A percentile compares a stretch with the other conserved stretches of the same genome.
Conservation (phyloP, 2,113 vertebrate species). For the Anthoscopus minutus region DNA sequence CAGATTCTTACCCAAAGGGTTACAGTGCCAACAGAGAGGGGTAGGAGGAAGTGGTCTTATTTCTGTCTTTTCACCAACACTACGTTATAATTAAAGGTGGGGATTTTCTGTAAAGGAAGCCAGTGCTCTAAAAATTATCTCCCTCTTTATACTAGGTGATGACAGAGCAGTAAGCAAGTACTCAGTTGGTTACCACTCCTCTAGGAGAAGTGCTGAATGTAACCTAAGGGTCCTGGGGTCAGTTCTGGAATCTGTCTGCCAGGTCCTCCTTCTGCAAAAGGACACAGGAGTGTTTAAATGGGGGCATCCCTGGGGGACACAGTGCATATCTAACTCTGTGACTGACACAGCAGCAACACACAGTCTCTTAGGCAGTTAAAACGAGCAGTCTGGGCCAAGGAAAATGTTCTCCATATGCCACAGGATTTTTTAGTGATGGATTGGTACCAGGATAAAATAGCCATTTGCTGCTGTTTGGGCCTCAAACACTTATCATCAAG, state of each 20-base stretch:
- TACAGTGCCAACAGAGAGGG: slow-evolving; percentile 26
- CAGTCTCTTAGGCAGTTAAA: neutral
- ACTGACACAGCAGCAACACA: neutral
- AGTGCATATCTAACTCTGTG: neutral
- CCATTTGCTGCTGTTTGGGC: neutral
- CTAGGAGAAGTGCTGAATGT: neutral
- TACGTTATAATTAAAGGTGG: neutral
- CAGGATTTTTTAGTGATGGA: neutral
- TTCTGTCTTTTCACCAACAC: slow-evolving; percentile 27
- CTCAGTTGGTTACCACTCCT: neutral
- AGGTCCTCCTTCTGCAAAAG: neutral
- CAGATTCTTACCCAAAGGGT: slow-evolving; percentile 8
- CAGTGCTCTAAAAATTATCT: neutral
- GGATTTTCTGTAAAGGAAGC: neutral
- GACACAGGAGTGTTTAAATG: neutral
- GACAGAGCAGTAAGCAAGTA: neutral
- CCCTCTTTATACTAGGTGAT: neutral
- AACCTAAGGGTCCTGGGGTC: neutral
- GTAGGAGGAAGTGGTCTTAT: neutral
- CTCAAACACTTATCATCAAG: neutral
- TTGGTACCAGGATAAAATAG: neutral
- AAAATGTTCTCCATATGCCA: neutral
- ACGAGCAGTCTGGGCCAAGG: neutral
- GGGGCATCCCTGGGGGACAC: neutral
- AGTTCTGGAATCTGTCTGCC: neutral